Evolutionary conservation across 2,113 vertebrate species (phyloP), one percentile per base, ranked within the genome.

Genomic region (Oncorhynchus kisutch): DNA sequence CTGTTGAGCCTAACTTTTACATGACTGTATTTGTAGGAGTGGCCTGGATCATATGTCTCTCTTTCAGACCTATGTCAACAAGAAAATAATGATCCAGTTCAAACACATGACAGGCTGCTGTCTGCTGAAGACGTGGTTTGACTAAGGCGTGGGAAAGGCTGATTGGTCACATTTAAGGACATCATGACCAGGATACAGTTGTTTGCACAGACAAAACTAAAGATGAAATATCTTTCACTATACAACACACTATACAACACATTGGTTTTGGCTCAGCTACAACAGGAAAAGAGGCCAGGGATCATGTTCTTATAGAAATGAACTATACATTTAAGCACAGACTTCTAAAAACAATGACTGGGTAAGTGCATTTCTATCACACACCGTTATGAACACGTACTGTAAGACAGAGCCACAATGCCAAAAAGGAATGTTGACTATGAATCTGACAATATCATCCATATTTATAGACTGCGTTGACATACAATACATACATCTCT

Each of bases 121-220:
- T 70, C 27, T 70, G 68, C 82, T 51, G 68, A 71, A 74, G 78
- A 75, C 64, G 45, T 65, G 34, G 88, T 93, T 91, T 92, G 84
- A 81, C 86, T 86, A 88, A 86, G 78, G 86, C 90, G 92, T 86
- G 90, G 83, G 64, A 84, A 77, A 59, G 25, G 57, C 79, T 76
- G 81, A 87, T 79, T 80, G 78, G 68, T 45, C 39, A 45, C 12
- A 16, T 54, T 54, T 54, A 85, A 85, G 83, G 57, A 66, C 78
- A 80, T 83, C 81, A 81, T 81, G 82, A 92, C 79, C 91, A 91
- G 91, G 90, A 91, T 91, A 67, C 80, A 81, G 80, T 60, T 93
- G 87, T 93, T 93, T 93, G 88, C 84, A 88, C 83, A 90, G 84
- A 62, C 76, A 82, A 78, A 78, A 59, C 22, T 54, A 67, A 60